These are phyloP conservation scores for Knipowitschia caucasica DNA, from an alignment of 2,797 vertebrate species.

Conservation along the genomic window DNA sequence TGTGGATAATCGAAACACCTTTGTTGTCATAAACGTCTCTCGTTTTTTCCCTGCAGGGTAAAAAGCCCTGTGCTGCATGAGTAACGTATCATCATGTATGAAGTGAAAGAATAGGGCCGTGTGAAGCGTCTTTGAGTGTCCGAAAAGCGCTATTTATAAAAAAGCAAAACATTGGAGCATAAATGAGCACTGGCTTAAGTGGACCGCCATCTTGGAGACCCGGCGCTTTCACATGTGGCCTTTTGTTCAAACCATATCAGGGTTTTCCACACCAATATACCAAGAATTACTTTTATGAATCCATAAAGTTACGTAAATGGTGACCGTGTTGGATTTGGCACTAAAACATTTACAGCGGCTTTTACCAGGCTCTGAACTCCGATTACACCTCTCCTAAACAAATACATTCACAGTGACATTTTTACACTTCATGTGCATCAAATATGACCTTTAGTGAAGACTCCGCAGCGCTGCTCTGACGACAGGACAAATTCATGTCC, in stretches of 20 bases:
- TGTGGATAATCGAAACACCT: no score
- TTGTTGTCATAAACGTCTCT: no score
- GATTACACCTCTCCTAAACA: constrained; percentile 62
- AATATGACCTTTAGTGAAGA: constrained; percentile 60
- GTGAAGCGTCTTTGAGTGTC: no score
- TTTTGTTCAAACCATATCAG: background rate
- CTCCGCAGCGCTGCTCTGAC: constrained; percentile 22
- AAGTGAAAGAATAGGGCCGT: no score
- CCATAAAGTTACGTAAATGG: constrained; percentile 18
- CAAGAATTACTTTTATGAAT: constrained; percentile 26
- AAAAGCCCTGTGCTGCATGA: no score
- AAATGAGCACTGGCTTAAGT: no score
- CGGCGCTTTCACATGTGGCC: no score
- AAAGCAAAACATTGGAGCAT: no score
- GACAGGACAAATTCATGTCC: constrained; percentile 7
- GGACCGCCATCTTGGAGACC: no score
- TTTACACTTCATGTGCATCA: constrained; percentile 45
- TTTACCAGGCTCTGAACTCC: constrained; percentile 46
- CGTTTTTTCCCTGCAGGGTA: no score
- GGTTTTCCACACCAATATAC: constrained; percentile 1
- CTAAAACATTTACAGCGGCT: constrained; percentile 44
- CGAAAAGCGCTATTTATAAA: no score
- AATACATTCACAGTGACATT: constrained; percentile 43
- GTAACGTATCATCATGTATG: no score
- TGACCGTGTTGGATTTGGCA: constrained; percentile 29